Conservation (phyloP, 2,113 vertebrate species). For the Drymodes brunneopygia region DNA sequence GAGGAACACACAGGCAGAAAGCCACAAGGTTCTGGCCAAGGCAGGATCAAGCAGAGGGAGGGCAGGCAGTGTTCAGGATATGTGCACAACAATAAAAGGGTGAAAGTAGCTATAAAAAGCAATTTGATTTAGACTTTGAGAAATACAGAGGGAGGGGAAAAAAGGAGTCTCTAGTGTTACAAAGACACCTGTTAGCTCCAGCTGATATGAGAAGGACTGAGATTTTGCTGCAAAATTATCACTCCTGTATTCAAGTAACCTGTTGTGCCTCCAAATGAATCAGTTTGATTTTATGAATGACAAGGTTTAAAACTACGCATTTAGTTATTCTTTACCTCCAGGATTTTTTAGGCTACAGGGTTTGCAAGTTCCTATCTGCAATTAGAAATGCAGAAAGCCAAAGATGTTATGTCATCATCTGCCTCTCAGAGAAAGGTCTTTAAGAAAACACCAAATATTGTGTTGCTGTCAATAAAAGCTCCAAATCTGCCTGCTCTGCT, state of each 20-base stretch:
- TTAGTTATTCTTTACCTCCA: not conserved
- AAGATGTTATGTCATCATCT: not conserved
- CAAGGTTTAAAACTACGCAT: not conserved
- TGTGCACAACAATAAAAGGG: not conserved
- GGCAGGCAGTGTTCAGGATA: not conserved
- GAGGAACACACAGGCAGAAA: not conserved
- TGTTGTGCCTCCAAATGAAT: not conserved
- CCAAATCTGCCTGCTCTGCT: not conserved
- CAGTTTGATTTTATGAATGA: not conserved
- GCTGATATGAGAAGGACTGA: not conserved
- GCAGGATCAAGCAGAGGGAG: not conserved
- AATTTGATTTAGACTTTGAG: not conserved
- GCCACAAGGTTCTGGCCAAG: not conserved
- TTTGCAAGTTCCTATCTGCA: not conserved
- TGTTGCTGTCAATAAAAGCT: slow-evolving; percentile 5
- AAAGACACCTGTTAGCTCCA: not conserved
- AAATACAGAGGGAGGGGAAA: rapidly evolving
- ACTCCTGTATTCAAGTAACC: not conserved
- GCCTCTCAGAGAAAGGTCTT: not conserved
- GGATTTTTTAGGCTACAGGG: not conserved
- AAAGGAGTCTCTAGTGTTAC: not conserved
- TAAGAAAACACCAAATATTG: not conserved
- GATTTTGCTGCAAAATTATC: not conserved
- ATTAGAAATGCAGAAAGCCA: not conserved
- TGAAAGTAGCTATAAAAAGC: not conserved